Percentiles rank a stretch among this genome's conserved stretches.
These are phyloP conservation scores for Cephalopterus ornatus DNA, from an alignment of 2,113 vertebrate genomes.

Conservation along the genomic window DNA sequence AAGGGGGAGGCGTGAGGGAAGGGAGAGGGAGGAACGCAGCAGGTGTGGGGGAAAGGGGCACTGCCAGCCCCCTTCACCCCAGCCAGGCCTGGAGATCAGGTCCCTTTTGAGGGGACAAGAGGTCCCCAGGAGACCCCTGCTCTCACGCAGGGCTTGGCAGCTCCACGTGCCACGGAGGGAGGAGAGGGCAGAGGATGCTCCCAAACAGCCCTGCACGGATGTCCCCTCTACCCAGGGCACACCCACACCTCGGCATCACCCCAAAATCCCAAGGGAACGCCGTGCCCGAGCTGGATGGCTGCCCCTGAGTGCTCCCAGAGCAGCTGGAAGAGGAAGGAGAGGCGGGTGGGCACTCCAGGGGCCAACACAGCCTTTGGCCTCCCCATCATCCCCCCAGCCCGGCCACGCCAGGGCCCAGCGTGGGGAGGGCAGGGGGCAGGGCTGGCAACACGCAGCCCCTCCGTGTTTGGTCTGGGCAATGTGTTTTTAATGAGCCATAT, in stretches of 20 bases:
- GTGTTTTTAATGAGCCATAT: constrained; percentile 50
- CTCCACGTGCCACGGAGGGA: rapidly evolving
- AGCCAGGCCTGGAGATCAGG: not conserved
- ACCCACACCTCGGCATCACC: not conserved
- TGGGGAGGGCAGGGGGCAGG: not conserved
- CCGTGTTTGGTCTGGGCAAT: constrained; percentile 22
- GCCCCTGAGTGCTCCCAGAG: rapidly evolving
- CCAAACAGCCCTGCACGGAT: rapidly evolving
- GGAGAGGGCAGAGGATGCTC: not conserved
- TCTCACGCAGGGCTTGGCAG: not conserved
- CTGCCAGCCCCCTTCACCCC: not conserved
- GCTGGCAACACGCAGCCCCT: not conserved
- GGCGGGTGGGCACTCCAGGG: rapidly evolving
- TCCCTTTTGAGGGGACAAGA: not conserved
- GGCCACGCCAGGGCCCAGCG: not conserved
- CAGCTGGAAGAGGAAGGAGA: not conserved
- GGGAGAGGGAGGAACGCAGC: not conserved
- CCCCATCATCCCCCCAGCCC: not conserved
- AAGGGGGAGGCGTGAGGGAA: not conserved
- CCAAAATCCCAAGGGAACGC: not conserved
- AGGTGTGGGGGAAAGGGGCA: not conserved
- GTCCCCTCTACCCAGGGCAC: not conserved
- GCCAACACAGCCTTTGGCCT: not conserved
- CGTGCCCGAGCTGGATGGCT: rapidly evolving
- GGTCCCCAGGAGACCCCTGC: rapidly evolving